Base-by-base conservation (phyloP, 2,113 vertebrate genomes). In the Malurus elegans region DNA sequence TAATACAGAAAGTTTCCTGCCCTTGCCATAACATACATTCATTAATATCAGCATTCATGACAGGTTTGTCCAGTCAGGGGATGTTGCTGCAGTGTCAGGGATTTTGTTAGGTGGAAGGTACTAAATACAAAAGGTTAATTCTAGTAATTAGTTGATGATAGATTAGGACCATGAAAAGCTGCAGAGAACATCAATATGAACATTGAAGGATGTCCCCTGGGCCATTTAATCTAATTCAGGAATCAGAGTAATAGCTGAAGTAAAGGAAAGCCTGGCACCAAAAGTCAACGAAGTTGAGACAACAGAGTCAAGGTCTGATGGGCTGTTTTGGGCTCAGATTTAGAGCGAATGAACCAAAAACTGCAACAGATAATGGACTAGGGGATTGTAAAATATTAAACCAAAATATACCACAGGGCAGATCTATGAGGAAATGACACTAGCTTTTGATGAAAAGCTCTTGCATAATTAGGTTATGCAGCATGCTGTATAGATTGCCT, bases 131-230 rank as follows among this genome's bases (percentile, higher is more conserved):
- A 96, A 96, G 88, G 95, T 95, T 97, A 96, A 97, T 95, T 94
- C 92, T 83, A 79, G 88, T 93, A 97, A 97, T 97, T 94, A 95
- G 88, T 88, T 90, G 86, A 83, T 93, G 95, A 96, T 93, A 95
- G 96, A 96, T 95, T 95, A 94, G 92, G 54, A 75, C 64, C 24
- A 8, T 48, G 71, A 95, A 94, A 92, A 93, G 66, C 66, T 91
- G 54, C 74, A 88, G 90, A 93, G 79, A 66, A 71, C 85, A 88
- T 95, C 96, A 93, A 95, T 90, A 93, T 66, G 71, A 92, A 62
- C 75, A 70, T 6, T 90, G 79, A 92, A 94, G 87, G 53, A 85
- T 79, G 75, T 79, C 93, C 79, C 92, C 42, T 34, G 85, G 64
- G 93, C 26, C 51, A 60, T 83, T 95, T 90, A 94, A 94, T 96